phyloP scores from a whole-genome alignment of 2,797 vertebrate species.

The Pteronotus mesoamericanus region DNA sequence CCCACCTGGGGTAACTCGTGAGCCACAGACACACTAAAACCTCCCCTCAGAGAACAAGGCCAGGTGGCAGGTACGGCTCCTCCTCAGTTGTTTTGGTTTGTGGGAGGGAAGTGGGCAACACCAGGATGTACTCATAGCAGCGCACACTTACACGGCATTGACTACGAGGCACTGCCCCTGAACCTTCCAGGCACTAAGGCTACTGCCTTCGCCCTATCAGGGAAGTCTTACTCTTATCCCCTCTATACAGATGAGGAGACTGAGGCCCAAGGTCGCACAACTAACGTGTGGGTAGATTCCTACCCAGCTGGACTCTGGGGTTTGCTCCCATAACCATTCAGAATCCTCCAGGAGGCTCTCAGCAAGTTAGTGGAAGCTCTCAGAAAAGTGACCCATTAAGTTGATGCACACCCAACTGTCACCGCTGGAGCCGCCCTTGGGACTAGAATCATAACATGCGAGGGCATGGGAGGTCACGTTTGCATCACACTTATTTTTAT shows the following conservation, averaged over 20 bases:
- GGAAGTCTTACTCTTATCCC: neutral
- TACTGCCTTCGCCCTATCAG: neutral
- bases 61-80: neutral
- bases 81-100: neutral
- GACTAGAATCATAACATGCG: neutral
- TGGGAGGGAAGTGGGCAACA: neutral
- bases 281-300: neutral
- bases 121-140: neutral
- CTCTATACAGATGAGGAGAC: neutral
- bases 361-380: neutral
- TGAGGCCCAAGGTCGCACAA: neutral
- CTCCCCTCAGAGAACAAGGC: neutral
- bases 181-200: neutral
- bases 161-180: accelerated
- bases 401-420: neutral
- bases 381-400: neutral
- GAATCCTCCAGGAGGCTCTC: neutral
- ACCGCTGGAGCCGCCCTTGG: neutral
- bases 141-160: accelerated
- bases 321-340: neutral
- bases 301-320: neutral
- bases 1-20: neutral
- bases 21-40: neutral
- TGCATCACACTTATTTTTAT: neutral
- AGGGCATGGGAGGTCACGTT: neutral